Conservation (phyloP, 1,140 invertebrate species). For the Cotesia typhae region DNA sequence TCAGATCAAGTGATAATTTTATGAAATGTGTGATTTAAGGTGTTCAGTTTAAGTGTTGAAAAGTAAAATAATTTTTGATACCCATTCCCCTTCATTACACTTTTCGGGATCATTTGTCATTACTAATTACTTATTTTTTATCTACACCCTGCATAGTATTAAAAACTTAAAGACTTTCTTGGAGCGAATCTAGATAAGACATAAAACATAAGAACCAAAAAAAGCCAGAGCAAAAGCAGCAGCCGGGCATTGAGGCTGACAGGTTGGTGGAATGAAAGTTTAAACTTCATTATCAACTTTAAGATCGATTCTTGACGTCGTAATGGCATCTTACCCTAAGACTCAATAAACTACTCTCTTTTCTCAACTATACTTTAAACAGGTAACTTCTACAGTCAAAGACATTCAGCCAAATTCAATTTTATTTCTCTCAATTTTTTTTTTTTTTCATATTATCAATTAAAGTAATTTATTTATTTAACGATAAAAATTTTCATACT, state of each 20-base stretch:
- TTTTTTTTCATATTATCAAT: slow-evolving; percentile 14
- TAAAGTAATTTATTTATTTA: neutral
- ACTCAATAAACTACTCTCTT: slow-evolving; percentile 34
- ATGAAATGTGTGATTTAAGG: no score
- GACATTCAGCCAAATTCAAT: slow-evolving; percentile 14
- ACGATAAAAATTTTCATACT: neutral
- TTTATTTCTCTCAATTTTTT: neutral
- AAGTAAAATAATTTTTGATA: no score
- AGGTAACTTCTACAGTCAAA: slow-evolving; percentile 15
- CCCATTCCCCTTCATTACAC: no score
- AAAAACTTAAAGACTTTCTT: neutral
- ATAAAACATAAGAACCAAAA: neutral
- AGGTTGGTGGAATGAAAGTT: slow-evolving; percentile 30
- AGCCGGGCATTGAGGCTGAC: slow-evolving; percentile 18
- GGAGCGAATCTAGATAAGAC: neutral
- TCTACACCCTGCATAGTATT: neutral
- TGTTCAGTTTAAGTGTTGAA: no score
- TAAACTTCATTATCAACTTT: slow-evolving; percentile 41
- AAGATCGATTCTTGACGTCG: slow-evolving; percentile 37
- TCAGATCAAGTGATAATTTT: no score
- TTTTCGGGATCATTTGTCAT: no score
- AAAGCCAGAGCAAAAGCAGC: slow-evolving; percentile 20
- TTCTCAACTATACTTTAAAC: slow-evolving; percentile 8
- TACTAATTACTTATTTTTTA: no score
- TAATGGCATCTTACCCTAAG: slow-evolving; percentile 30